These are phyloP conservation scores for Probosciger aterrimus DNA, from an alignment of 2,113 vertebrate genomes.

Conservation along the genomic window DNA sequence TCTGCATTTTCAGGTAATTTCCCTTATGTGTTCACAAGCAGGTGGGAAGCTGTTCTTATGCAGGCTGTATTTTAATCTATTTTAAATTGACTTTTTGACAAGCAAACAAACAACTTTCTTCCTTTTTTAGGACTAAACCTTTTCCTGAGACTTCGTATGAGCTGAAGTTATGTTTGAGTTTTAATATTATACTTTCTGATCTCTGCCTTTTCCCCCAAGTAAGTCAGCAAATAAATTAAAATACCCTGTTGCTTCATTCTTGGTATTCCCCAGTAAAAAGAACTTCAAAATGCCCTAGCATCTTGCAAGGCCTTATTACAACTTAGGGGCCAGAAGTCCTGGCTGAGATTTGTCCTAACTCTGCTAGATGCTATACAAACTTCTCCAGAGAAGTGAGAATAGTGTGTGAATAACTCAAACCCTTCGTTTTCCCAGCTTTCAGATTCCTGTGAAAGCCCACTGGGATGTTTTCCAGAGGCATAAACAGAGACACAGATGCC, in stretches of 20 bases:
- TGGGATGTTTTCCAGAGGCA: not conserved
- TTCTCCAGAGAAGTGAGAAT: not conserved
- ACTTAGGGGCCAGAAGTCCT: not conserved
- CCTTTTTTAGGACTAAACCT: not conserved
- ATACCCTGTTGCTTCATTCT: not conserved
- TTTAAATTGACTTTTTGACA: not conserved
- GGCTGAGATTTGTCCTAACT: not conserved
- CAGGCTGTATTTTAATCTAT: constrained; percentile 39
- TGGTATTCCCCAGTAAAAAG: not conserved
- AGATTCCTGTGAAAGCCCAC: not conserved
- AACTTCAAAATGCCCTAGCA: not conserved
- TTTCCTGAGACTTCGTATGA: not conserved
- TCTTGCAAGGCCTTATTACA: not conserved
- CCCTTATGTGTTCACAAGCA: constrained; percentile 6
- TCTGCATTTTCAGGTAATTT: constrained; percentile 51
- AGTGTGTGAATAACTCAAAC: not conserved
- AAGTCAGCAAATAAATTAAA: not conserved
- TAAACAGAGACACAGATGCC: not conserved
- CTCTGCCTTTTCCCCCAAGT: not conserved
- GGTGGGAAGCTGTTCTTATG: not conserved
- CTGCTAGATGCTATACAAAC: not conserved
- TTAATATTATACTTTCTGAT: not conserved
- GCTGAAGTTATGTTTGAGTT: not conserved
- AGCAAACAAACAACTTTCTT: constrained; percentile 17
- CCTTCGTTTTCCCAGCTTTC: not conserved